Conservation (phyloP, 1,140 invertebrate species). For the Atta texana region DNA sequence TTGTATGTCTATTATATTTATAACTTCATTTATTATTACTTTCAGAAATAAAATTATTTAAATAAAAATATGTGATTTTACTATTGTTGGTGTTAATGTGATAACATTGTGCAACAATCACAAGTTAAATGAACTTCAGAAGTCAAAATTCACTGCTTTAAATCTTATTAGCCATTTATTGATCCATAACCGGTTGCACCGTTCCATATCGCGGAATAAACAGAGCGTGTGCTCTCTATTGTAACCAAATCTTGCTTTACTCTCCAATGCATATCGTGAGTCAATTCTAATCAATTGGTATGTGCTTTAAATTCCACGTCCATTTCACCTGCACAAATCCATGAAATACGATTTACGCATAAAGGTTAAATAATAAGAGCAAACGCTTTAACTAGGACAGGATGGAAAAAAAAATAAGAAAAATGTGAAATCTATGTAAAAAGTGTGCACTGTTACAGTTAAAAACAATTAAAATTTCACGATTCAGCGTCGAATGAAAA, state of each 20-base stretch:
- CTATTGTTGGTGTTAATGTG: background rate
- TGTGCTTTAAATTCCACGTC: conserved; percentile 45
- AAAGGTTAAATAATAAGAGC: conserved; percentile 10
- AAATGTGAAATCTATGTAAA: conserved; percentile 15
- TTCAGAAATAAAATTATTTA: background rate
- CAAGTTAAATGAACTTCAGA: conserved; percentile 1
- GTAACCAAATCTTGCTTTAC: conserved; percentile 40
- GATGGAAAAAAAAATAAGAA: background rate
- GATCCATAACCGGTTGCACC: conserved; percentile 10
- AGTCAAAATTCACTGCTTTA: conserved; percentile 10
- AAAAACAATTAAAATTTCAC: background rate
- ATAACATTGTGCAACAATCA: background rate
- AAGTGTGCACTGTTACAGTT: background rate
- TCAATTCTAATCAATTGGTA: conserved; percentile 37
- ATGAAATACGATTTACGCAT: background rate
- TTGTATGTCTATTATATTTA: background rate
- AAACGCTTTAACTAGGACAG: background rate
- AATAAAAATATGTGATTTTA: background rate
- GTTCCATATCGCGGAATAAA: conserved; percentile 30
- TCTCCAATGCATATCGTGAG: conserved; percentile 41
- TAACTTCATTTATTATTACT: background rate
- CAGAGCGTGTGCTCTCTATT: conserved; percentile 36
- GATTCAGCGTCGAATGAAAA: background rate
- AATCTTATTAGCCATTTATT: conserved; percentile 38
- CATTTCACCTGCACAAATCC: background rate